Conservation (phyloP, 2,888 invertebrate species). For the Germaria angustata region DNA sequence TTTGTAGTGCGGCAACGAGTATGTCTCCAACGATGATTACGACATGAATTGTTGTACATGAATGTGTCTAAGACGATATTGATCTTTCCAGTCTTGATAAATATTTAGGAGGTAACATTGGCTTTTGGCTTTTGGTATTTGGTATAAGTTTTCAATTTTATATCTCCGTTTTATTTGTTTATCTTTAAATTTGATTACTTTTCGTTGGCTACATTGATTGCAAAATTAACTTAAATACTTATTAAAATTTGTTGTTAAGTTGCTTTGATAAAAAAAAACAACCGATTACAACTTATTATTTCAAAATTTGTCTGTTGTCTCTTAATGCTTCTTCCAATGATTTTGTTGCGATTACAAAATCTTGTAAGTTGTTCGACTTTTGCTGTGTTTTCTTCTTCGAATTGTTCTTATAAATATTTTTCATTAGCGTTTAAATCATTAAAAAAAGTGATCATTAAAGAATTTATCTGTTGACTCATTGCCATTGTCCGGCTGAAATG, state of each 20-base stretch:
- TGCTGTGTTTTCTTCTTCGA: neutral
- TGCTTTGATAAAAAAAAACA: neutral
- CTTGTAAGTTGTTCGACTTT: neutral
- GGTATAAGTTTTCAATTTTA: too few relatives aligned
- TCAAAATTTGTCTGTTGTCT: neutral
- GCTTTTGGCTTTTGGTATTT: neutral
- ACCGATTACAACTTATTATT: neutral
- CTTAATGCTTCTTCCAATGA: neutral
- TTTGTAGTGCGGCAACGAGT: constrained; percentile 8
- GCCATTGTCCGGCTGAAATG: constrained; percentile 37
- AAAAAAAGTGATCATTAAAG: neutral
- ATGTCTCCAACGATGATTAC: constrained; percentile 4
- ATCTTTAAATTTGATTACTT: neutral
- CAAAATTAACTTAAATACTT: constrained; percentile 25
- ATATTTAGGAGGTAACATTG: constrained; percentile 17
- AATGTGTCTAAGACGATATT: constrained; percentile 27
- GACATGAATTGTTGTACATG: neutral
- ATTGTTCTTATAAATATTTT: neutral
- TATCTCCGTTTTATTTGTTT: too few relatives aligned
- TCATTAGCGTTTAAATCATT: neutral
- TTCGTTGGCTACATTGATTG: constrained; percentile 5
- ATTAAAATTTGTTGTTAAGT: neutral
- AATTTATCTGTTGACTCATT: constrained; percentile 40
- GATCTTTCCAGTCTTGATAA: constrained; percentile 32
- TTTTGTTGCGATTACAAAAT: neutral